Conservation (phyloP, 1,140 invertebrate genomes). For the Orussus abietinus region DNA sequence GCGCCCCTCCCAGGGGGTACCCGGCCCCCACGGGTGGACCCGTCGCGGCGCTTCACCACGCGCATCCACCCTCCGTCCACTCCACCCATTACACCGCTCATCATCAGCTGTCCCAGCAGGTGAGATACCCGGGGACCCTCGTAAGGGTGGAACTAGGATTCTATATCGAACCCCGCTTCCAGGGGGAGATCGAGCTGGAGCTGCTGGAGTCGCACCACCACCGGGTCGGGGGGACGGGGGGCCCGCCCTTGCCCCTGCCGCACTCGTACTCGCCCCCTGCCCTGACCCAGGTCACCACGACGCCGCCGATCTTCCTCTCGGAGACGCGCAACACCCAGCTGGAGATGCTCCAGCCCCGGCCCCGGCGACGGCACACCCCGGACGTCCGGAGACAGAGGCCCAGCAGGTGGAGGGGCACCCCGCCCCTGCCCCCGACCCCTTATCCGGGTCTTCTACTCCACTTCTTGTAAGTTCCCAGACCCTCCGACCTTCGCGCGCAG, state of each 20-base stretch:
- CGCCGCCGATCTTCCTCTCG: conserved; percentile 57
- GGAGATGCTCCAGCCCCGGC: conserved; percentile 47
- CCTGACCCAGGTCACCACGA: conserved; percentile 48
- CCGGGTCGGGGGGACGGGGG: conserved; percentile 39
- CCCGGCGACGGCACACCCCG: conserved; percentile 49
- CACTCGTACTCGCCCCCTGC: conserved; percentile 49
- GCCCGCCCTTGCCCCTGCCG: conserved; percentile 46
- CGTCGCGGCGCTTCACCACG: conserved; percentile 40
- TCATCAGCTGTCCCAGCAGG: conserved; percentile 47
- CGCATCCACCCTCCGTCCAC: conserved; percentile 42
- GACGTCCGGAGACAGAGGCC: conserved; percentile 48
- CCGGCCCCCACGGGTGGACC: conserved; percentile 40
- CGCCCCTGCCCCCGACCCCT: conserved; percentile 56
- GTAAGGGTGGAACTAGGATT: too few relatives aligned
- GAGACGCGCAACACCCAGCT: conserved; percentile 50
- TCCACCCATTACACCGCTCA: conserved; percentile 44
- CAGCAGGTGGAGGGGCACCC: conserved; percentile 57
- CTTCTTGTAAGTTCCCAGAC: conserved; percentile 69
- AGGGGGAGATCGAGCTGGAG: conserved; percentile 45
- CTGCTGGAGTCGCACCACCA: conserved; percentile 44
- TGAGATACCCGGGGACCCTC: too few relatives aligned
- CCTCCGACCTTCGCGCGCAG: too few relatives aligned
- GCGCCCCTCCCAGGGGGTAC: conserved; percentile 41
- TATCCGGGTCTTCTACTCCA: conserved; percentile 72
- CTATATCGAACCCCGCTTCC: too few relatives aligned